These are phyloP conservation scores for Tenthredo amoena DNA, from an alignment of 2,888 invertebrate species.

Conservation along the genomic window DNA sequence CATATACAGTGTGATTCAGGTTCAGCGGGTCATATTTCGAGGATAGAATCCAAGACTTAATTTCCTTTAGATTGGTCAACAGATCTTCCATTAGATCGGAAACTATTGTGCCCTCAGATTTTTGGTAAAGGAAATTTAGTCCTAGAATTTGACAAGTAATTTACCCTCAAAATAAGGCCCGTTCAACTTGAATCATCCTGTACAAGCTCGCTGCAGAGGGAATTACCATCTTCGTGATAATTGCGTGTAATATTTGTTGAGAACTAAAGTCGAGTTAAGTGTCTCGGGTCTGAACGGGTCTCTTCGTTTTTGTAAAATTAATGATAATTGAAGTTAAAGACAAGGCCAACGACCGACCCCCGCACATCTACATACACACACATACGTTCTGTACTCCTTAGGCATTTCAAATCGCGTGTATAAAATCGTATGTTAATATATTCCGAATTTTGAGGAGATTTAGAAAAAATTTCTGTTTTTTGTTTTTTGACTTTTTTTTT, in stretches of 20 bases:
- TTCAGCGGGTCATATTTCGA: too few species aligned
- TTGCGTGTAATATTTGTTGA: constrained; percentile 30
- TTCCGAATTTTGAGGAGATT: too few species aligned
- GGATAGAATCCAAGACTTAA: too few species aligned
- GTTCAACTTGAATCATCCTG: too few species aligned
- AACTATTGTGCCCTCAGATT: too few species aligned
- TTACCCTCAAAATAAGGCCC: too few species aligned
- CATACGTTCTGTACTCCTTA: background rate
- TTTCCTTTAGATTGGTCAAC: too few species aligned
- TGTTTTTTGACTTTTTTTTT: background rate
- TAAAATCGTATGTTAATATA: background rate
- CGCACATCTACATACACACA: background rate
- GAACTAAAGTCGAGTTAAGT: background rate
- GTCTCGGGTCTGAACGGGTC: constrained; percentile 5
- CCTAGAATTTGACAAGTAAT: too few species aligned
- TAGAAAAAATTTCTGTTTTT: background rate
- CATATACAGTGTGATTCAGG: too few species aligned
- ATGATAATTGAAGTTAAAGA: constrained; percentile 22
- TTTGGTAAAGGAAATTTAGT: too few species aligned
- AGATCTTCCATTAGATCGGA: too few species aligned
- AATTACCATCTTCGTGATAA: constrained; percentile 30
- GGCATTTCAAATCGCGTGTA: background rate
- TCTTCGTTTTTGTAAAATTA: constrained; percentile 17
- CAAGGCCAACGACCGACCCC: constrained; percentile 18
- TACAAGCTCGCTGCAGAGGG: background rate